Conservation (phyloP, 1,140 invertebrate genomes). For the Anastatus disparis region DNA sequence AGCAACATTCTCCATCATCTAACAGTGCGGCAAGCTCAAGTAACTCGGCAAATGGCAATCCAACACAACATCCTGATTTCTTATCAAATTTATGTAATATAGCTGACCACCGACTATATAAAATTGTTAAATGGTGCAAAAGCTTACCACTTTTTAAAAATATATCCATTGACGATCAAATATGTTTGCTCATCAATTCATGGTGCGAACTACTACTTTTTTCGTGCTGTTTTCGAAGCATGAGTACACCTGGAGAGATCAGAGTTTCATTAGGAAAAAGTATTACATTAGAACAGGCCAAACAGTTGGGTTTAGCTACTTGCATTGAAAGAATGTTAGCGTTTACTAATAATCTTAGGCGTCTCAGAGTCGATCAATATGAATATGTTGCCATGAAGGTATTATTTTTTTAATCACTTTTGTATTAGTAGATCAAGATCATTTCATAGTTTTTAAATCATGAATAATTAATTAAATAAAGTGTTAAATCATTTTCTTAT, state of each 20-base stretch:
- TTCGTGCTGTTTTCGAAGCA: conserved; percentile 91
- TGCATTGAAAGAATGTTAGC: conserved; percentile 95
- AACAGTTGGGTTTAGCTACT: conserved; percentile 76
- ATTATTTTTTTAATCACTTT: neutral
- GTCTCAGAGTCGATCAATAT: conserved; percentile 92
- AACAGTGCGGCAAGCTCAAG: conserved; percentile 23
- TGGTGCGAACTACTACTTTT: conserved; percentile 96
- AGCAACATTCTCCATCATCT: conserved; percentile 39
- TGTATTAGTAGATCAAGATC: too few species aligned
- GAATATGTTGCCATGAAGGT: conserved; percentile 97
- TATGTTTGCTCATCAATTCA: conserved; percentile 94
- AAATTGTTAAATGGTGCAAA: conserved; percentile 99
- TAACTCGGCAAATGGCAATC: conserved; percentile 62
- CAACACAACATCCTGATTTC: conserved; percentile 79
- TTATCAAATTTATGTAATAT: conserved; percentile 91
- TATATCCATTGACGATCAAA: conserved; percentile 97
- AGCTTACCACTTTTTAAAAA: conserved; percentile 96
- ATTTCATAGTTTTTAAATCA: too few species aligned
- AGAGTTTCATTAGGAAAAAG: conserved; percentile 81
- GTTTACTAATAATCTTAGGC: conserved; percentile 90
- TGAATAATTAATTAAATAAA: too few species aligned
- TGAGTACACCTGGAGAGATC: conserved; percentile 87
- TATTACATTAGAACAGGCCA: conserved; percentile 80
- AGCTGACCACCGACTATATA: conserved; percentile 94
- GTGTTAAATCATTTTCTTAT: too few species aligned